Base-by-base conservation (phyloP, 2,113 vertebrate species). In the Hyla sarda region DNA sequence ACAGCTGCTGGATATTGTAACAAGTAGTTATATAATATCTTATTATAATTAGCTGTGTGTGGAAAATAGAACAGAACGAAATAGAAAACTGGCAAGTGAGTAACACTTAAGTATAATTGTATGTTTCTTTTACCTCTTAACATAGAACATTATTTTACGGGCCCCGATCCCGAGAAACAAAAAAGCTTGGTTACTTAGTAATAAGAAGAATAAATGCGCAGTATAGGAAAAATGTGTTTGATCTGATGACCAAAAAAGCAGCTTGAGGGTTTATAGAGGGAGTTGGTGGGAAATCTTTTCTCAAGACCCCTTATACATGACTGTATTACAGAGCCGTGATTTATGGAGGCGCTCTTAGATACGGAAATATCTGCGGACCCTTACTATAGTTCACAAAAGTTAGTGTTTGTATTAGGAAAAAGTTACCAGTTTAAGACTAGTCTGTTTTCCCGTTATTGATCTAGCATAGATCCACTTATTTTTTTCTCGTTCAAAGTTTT, bases 11-110 rank as follows among this genome's bases (percentile, higher is more conserved):
- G 73, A 85, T 78, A 76, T 85, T 88, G 72, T 62, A 73, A 88
- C 90, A 83, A 87, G 71, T 90, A 87, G 71, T 74, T 89, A 85
- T 85, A 84, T 76, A 84, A 84, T 84, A 85, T 85, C 58, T 78
- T 78, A 85, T 85, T 78, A 85, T 48, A 78, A 65, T 77, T 85
- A 85, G 73, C 50, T n/a, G 58, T 67, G 60, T 25, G 74, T 48
- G 56, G 23, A 84, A 84, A 76, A 84, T 65, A 84, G 73, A 62
- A 75, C 56, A 62, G 76, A 85, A 78, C 69, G 58, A 54, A 78
- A 85, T n/a, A 34, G 21, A 52, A 85, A 54, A 79, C 83, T 67
- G 28, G 73, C 23, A 54, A 67, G 73, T 60, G 34, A 72, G 69
- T 75, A 75, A 84, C 69, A 28, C 69, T 84, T 84, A 45, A 75